phyloP scores from a whole-genome alignment of 2,113 vertebrate genomes.

The Oncorhynchus keta region DNA sequence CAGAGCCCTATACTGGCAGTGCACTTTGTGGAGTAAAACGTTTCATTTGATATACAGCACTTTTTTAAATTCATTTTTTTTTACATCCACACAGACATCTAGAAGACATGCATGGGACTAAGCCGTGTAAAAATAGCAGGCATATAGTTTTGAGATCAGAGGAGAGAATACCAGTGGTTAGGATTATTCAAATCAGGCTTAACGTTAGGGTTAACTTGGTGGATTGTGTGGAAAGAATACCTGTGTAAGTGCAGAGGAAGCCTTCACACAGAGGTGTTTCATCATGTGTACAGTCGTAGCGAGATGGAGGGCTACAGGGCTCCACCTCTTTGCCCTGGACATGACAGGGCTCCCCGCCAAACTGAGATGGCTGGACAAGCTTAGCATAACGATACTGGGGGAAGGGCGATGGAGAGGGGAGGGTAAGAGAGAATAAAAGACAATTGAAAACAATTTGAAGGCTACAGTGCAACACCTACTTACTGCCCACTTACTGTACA shows the following conservation, averaged over 20 bases:
- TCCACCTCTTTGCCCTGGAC: slow-evolving; percentile 77
- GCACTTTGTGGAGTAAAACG: too few species aligned
- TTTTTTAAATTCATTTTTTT: too few species aligned
- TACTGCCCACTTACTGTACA: not conserved
- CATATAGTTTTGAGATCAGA: too few species aligned
- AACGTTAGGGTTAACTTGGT: not conserved
- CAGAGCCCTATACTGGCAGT: too few species aligned
- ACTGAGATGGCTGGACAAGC: slow-evolving; percentile 82
- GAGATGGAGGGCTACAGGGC: slow-evolving; percentile 69
- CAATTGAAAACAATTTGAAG: not conserved
- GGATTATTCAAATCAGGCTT: too few species aligned
- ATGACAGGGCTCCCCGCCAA: slow-evolving; percentile 79
- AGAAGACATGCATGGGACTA: too few species aligned
- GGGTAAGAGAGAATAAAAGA: not conserved
- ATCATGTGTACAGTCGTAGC: slow-evolving; percentile 68
- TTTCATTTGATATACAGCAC: too few species aligned
- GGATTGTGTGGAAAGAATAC: slow-evolving; percentile 54
- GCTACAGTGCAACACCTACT: too few species aligned
- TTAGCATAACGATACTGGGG: slow-evolving; percentile 81
- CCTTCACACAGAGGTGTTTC: slow-evolving; percentile 82
- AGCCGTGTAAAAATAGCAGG: too few species aligned
- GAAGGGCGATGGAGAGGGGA: slow-evolving; percentile 18
- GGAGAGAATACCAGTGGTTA: too few species aligned
- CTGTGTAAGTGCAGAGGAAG: slow-evolving; percentile 83
- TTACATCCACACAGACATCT: too few species aligned